Percentiles rank a stretch among this genome's conserved stretches.
Evolutionary conservation across 2,888 invertebrate genomes (phyloP).

Genomic region (Hermaeophaga mercurialis): DNA sequence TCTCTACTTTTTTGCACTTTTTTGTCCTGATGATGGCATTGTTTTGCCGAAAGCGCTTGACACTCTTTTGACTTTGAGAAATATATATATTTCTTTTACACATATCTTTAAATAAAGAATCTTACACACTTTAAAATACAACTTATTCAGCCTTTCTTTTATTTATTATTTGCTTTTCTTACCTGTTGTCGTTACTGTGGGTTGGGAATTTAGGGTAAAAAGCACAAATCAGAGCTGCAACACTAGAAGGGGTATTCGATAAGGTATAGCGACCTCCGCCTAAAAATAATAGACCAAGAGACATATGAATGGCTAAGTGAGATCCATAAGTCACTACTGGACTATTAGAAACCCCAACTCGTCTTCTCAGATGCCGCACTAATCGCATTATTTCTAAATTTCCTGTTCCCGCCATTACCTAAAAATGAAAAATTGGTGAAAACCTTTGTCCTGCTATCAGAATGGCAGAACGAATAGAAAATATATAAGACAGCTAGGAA

Average conservation of each 20-base stretch:
- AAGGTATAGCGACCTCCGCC: constrained; percentile 91
- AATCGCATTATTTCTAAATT: constrained; percentile 81
- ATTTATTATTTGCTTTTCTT: constrained; percentile 21
- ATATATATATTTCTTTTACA: no score
- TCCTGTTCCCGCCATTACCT: constrained; percentile 95
- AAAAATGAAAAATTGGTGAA: constrained; percentile 41
- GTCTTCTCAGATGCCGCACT: constrained; percentile 81
- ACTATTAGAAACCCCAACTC: constrained; percentile 73
- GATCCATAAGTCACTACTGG: constrained; percentile 85
- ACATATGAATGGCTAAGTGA: constrained; percentile 95
- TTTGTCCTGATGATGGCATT: no score
- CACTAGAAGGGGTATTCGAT: constrained; percentile 79
- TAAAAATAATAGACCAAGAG: constrained; percentile 89
- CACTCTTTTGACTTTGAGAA: no score
- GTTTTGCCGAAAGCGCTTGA: no score
- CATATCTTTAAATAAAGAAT: no score
- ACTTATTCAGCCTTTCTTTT: no score
- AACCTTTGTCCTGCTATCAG: no score
- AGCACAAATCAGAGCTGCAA: constrained; percentile 90
- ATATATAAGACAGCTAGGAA: no score
- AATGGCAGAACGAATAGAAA: no score
- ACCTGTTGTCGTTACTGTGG: constrained; percentile 96
- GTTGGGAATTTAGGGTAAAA: constrained; percentile 97
- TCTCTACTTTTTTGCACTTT: no score
- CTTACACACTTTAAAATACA: no score